These are phyloP conservation scores for Eleutherodactylus coqui DNA, from an alignment of 2,797 vertebrate genomes.

Conservation along the genomic window DNA sequence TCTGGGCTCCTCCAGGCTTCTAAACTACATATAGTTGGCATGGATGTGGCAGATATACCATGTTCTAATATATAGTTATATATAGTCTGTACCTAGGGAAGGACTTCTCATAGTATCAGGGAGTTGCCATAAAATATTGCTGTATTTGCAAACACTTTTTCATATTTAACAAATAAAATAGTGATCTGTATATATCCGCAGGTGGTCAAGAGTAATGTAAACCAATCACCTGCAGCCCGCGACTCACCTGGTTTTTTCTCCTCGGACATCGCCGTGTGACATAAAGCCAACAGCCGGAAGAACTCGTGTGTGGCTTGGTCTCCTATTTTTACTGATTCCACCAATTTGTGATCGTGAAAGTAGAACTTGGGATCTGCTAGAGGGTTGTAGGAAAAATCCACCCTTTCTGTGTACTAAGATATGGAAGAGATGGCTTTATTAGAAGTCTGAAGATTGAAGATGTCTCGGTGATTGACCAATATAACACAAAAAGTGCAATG, in stretches of 20 bases:
- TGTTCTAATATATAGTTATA: background rate
- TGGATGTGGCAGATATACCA: background rate
- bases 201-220: background rate
- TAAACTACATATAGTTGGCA: background rate
- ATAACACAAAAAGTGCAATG: background rate
- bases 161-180: background rate
- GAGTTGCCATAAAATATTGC: too few relatives aligned
- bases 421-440: background rate
- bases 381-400: constrained; percentile 88
- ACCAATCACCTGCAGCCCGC: too few relatives aligned
- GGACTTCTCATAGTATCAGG: too few relatives aligned
- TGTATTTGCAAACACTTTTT: background rate
- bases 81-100: too few relatives aligned
- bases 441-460: too few relatives aligned
- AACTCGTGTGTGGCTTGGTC: constrained; percentile 78
- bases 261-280: constrained; percentile 93
- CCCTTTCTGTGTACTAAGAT: constrained; percentile 81
- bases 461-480: background rate
- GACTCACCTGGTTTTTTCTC: constrained; percentile 85
- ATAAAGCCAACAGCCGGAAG: constrained; percentile 89
- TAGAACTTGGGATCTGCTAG: constrained; percentile 86
- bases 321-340: constrained; percentile 78
- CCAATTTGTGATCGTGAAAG: constrained; percentile 87
- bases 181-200: too few relatives aligned
- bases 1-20: background rate